Base-by-base conservation (phyloP, 1,140 invertebrate genomes). In the Drosophila azteca region DNA sequence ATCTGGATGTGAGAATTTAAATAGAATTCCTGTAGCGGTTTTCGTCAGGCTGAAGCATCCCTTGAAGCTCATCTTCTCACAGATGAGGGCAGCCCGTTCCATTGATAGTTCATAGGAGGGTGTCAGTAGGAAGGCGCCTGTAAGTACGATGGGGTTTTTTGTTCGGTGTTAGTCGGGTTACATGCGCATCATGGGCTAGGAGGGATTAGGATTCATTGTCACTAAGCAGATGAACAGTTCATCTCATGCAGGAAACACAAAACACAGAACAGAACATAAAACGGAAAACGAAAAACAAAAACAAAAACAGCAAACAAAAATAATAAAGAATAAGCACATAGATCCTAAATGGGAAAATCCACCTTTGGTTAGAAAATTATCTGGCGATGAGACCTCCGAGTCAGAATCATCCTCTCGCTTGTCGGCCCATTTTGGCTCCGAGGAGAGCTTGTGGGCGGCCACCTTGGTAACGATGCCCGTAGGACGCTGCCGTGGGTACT, bases 21-120 rank as follows among this genome's bases (percentile, higher is more conserved):
- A 97, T 49, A 96, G 93, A 77, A 97, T 96, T n/a, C 96, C 96
- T 49, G 96, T 97, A 59, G 96, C 96, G 1, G 96, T 97, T 93
- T 96, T 96, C 45, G 96, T 96, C 74, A 97, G 93, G 66, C 95
- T 96, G 92, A 96, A 96, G 79, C 95, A 95, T 39, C 96, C 96
- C 75, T 95, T 95, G 91, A 96, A 96, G 92, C 95, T 96, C 94
- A 97, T 96, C 92, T 96, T 96, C 92, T 97, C 96, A 91, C 96
- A 96, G 74, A 97, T 96, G 76, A 95, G 93, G n/a, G 95, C 95
- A 0, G 96, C 96, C 74, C 96, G 96, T 91, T 97, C 96, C 93
- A 96, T 94, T 81, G 94, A 96, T 64, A 97, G 93, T 81, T 96
- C 96, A 91, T 96, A 95, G 55, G 95, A 96, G 24, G 96, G 96